Percentiles rank a stretch among this genome's conserved stretches.
These are phyloP conservation scores for Pituophis catenifer DNA, from an alignment of 2,113 vertebrate species.

Conservation along the genomic window DNA sequence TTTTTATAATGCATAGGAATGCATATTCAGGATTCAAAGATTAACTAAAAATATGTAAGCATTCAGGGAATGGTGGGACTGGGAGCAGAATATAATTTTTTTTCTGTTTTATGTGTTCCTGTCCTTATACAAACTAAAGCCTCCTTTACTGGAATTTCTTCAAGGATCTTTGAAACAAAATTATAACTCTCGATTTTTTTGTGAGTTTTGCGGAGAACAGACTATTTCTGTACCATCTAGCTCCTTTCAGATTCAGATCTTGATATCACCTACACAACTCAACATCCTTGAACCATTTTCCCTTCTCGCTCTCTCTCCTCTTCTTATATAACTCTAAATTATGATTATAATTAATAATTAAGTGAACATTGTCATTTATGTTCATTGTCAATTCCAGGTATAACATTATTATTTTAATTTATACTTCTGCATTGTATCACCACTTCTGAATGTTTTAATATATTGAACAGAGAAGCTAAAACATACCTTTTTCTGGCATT, in stretches of 20 bases:
- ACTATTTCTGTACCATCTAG: neutral
- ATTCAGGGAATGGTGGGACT: neutral
- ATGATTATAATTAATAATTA: neutral
- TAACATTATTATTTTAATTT: neutral
- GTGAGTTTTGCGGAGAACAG: neutral
- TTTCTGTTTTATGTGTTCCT: neutral
- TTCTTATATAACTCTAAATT: neutral
- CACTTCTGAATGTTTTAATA: neutral
- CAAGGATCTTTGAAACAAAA: neutral
- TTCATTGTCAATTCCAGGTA: neutral
- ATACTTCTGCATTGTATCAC: neutral
- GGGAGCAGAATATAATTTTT: neutral
- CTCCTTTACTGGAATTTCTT: neutral
- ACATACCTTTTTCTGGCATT: neutral
- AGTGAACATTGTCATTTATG: neutral
- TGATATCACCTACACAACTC: neutral
- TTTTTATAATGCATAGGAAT: neutral
- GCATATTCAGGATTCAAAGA: neutral
- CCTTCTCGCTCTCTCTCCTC: neutral
- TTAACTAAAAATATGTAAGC: neutral
- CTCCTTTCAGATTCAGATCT: neutral
- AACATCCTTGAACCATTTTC: neutral
- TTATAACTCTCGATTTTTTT: neutral
- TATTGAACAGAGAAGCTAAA: neutral
- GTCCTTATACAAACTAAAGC: neutral